Evolutionary conservation across 2,113 vertebrate species (phyloP), one percentile per base, ranked within the genome.

Genomic region (Bambusicola thoracicus): DNA sequence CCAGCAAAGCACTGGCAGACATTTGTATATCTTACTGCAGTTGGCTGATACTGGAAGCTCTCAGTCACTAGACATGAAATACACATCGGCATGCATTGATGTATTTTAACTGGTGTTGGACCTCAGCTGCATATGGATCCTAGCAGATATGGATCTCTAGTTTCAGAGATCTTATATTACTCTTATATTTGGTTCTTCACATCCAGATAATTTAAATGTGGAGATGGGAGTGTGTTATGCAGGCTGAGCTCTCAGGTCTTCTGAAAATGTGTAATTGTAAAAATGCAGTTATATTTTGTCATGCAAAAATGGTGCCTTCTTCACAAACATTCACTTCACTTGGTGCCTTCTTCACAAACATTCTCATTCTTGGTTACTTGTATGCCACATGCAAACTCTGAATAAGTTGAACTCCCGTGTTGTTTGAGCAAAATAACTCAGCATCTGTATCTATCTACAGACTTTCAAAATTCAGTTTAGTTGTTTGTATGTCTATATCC

Each of bases 251-350:
- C 53, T 46, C 6, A 21, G 7, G 21, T 74, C 62, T 65, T 56
- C 36, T 66, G 58, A 72, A 85, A 81, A 85, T 20, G 44, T 11
- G 51, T 43, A 56, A 22, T 11, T 30, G 5, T 30, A 14, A 69
- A n/a, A 27, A 66, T 22, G 25, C 29, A 3, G 3, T 21, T 36
- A n/a, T 13, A 79, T 41, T 70, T 83, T 79, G 87, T 62, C 38
- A 83, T 29, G 8, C n/a, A n/a, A n/a, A n/a, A n/a, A n/a, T 41
- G 5, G 1, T 59, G 36, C 25, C 16, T 70, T 89, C 30, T 15
- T 91, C 13, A 32, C 14, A 85, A 49, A 59, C 81, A 49, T 49
- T 87, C 80, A n/a, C n/a, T n/a, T n/a, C n/a, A n/a, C n/a, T n/a
- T 41, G 5, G 1, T 59, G 36, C 25, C 16, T 70, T 89, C 30